These are phyloP conservation scores for Nothura maculosa DNA, from an alignment of 2,797 vertebrate genomes.

Conservation along the genomic window DNA sequence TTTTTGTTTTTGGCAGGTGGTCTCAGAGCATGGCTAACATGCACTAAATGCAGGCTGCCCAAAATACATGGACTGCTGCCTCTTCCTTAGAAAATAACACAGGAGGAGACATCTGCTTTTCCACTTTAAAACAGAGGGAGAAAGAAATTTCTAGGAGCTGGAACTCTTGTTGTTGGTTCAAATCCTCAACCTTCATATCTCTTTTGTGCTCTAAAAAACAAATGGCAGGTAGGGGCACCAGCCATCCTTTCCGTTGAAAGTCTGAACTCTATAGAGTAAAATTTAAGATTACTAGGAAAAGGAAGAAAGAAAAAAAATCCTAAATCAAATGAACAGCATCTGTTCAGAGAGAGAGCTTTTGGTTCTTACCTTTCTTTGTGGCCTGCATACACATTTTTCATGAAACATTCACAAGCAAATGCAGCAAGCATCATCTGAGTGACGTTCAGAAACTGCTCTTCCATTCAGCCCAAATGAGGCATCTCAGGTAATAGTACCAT, in stretches of 20 bases:
- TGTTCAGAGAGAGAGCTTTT: neutral
- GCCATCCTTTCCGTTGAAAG: neutral
- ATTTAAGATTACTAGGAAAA: neutral
- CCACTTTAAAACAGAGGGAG: neutral
- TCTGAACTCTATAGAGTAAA: neutral
- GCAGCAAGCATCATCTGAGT: neutral
- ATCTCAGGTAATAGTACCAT: neutral
- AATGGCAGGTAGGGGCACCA: neutral
- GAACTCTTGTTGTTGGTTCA: neutral
- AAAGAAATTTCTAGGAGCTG: neutral
- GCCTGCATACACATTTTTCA: neutral
- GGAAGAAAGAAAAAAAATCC: neutral
- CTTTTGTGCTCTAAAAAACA: neutral
- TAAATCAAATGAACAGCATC: neutral
- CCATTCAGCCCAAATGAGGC: neutral
- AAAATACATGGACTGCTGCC: neutral
- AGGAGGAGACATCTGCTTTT: neutral
- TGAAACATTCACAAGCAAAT: neutral
- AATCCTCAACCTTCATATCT: neutral
- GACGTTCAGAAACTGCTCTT: neutral
- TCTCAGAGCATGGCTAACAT: neutral
- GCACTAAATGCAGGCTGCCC: neutral
- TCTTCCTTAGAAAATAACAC: neutral
- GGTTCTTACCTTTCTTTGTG: neutral
- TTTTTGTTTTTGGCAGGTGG: neutral